Evolutionary conservation across 2,797 vertebrate genomes (phyloP).

Genomic region (Rhabdophis nuchalis): DNA sequence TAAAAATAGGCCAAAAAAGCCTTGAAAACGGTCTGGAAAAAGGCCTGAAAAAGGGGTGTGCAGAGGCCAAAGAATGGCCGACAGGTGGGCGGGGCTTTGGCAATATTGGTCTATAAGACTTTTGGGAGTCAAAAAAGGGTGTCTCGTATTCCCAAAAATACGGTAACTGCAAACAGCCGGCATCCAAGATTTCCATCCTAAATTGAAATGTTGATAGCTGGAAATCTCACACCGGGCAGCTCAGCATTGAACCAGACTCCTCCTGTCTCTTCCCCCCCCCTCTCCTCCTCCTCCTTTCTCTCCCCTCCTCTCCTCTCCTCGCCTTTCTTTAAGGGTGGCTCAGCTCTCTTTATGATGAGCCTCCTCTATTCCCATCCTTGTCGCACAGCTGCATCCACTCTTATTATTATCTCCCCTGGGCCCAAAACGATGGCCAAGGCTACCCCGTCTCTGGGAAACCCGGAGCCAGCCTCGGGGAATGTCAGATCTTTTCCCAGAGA

Average conservation of each 20-base stretch:
- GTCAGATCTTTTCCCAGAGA: constrained; percentile 30
- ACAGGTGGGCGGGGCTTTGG: too few relatives aligned
- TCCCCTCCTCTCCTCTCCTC: not conserved
- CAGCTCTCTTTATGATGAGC: not conserved
- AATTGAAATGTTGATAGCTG: not conserved
- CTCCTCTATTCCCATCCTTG: constrained; percentile 5
- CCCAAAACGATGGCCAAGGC: constrained; percentile 17
- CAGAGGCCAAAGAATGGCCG: too few relatives aligned
- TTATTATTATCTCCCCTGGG: constrained; percentile 29
- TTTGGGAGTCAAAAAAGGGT: too few relatives aligned
- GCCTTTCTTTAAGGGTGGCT: constrained; percentile 11
- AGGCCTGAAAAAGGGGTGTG: too few relatives aligned
- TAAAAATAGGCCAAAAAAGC: too few relatives aligned
- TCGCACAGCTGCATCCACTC: constrained; percentile 31
- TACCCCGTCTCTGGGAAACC: constrained; percentile 34
- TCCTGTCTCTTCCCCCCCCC: not conserved
- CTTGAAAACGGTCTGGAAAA: too few relatives aligned
- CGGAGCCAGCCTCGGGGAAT: constrained; percentile 23
- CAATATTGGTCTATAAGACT: too few relatives aligned
- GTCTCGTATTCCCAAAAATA: too few relatives aligned
- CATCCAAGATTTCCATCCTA: not conserved
- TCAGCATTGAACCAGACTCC: not conserved
- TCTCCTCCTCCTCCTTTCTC: too few relatives aligned
- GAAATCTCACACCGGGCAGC: not conserved
- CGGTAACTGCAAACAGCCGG: too few relatives aligned